Conservation (phyloP, 1,140 invertebrate genomes). For the Diabrotica undecimpunctata region DNA sequence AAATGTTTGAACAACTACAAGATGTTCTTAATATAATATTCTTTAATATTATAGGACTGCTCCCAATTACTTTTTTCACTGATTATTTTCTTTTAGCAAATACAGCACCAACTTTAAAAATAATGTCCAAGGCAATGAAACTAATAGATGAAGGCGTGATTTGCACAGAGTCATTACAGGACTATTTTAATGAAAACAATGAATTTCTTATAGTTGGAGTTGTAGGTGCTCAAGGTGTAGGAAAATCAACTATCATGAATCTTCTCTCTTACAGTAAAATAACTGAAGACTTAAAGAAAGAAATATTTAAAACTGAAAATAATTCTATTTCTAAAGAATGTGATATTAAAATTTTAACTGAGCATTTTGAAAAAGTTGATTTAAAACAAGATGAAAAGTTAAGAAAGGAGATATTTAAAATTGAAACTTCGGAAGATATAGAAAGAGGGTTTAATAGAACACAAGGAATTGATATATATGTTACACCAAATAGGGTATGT, state of each 20-base stretch:
- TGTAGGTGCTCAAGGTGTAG: constrained; percentile 72
- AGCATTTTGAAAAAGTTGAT: constrained; percentile 25
- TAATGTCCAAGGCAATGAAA: constrained; percentile 60
- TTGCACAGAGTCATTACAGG: constrained; percentile 57
- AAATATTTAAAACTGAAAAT: constrained; percentile 31
- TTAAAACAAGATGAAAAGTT: constrained; percentile 33
- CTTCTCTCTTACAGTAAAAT: constrained; percentile 60
- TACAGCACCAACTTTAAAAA: constrained; percentile 36
- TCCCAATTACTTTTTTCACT: too few species aligned
- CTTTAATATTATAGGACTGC: too few species aligned
- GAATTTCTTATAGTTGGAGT: constrained; percentile 83
- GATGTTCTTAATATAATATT: too few species aligned
- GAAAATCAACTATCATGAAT: constrained; percentile 85
- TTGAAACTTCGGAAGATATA: constrained; percentile 53
- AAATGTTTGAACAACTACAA: too few species aligned
- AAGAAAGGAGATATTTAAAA: constrained; percentile 52
- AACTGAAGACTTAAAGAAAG: constrained; percentile 43
- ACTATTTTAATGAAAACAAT: constrained; percentile 72
- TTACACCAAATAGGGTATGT: constrained; percentile 54
- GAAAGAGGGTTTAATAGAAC: constrained; percentile 54
- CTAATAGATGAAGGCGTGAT: constrained; percentile 63
- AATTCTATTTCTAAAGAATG: constrained; percentile 16
- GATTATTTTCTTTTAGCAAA: constrained; percentile 6
- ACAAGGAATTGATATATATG: constrained; percentile 59
- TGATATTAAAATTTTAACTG: constrained; percentile 35